Evolutionary conservation across 2,797 vertebrate genomes (phyloP).

Genomic region (Emydoidea blandingii): DNA sequence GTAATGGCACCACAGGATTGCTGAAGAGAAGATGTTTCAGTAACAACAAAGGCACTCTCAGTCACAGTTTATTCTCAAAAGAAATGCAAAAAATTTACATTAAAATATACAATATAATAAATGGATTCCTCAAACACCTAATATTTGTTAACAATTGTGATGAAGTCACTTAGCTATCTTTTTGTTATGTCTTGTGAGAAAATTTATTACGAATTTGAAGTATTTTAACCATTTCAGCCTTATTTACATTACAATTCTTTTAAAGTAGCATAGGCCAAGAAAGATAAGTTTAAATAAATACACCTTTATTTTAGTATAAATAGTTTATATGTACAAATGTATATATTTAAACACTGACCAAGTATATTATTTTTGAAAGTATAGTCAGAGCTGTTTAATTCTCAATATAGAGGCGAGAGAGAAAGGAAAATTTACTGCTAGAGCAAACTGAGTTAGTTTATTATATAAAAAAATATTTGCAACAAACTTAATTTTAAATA

Average conservation of each 20-base stretch:
- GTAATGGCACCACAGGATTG: conserved; percentile 43
- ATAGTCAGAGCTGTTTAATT: background rate
- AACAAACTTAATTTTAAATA: background rate
- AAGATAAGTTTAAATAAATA: background rate
- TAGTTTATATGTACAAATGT: background rate
- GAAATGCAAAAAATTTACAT: conserved; percentile 35
- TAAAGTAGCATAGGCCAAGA: background rate
- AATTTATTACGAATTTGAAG: background rate
- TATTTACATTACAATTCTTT: background rate
- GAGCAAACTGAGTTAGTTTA: background rate
- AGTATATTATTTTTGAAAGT: background rate
- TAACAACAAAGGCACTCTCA: conserved; percentile 44
- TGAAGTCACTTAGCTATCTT: background rate
- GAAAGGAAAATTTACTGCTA: background rate
- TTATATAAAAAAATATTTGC: background rate
- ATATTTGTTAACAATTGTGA: background rate
- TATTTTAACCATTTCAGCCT: background rate
- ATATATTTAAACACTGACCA: background rate
- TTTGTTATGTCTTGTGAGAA: background rate
- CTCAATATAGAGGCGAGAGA: background rate
- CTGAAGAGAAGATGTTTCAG: conserved; percentile 49
- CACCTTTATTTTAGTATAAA: background rate
- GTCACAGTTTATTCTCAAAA: conserved; percentile 52
- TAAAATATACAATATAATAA: conserved; percentile 3
- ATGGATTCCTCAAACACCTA: conserved; percentile 11